Evolutionary conservation across 2,797 vertebrate genomes (phyloP).

Genomic region (Micrastur ruficollis): DNA sequence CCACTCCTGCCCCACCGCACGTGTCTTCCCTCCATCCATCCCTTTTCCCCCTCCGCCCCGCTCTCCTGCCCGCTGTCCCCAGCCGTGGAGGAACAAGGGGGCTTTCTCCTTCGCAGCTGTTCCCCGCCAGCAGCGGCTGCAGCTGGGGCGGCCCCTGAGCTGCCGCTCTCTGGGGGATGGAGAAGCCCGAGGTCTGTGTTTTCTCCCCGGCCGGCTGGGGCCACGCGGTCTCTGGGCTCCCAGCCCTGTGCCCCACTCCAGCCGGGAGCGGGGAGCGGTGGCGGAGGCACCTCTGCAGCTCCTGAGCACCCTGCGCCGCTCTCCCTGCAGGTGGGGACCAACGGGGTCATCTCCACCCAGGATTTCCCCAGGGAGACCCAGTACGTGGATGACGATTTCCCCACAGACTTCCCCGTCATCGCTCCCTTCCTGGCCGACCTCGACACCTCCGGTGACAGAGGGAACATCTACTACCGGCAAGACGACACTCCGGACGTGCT

Average conservation of each 20-base stretch:
- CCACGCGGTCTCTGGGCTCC: neutral
- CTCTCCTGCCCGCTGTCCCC: neutral
- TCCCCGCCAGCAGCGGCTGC: neutral
- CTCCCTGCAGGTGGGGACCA: slow-evolving; percentile 89
- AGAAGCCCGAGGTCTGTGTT: slow-evolving; percentile 38
- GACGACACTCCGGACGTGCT: slow-evolving; percentile 81
- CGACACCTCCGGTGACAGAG: slow-evolving; percentile 86
- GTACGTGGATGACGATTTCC: slow-evolving; percentile 93
- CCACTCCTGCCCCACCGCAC: neutral
- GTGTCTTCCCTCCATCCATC: neutral
- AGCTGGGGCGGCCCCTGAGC: slow-evolving; percentile 30
- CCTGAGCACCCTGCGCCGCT: neutral
- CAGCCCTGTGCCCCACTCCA: neutral
- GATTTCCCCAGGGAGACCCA: slow-evolving; percentile 95
- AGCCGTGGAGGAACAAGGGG: neutral
- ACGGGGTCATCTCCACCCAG: slow-evolving; percentile 94
- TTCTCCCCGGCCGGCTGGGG: neutral
- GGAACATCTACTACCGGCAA: slow-evolving; percentile 87
- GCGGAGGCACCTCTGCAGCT: neutral
- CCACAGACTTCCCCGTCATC: slow-evolving; percentile 92
- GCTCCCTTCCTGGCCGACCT: slow-evolving; percentile 94
- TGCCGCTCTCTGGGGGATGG: neutral
- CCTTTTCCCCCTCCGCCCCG: neutral
- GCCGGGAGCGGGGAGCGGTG: rapidly evolving
- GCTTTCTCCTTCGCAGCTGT: slow-evolving; percentile 47